Percentiles rank a stretch among this genome's conserved stretches.
Conservation (phyloP, 2,113 vertebrate genomes). For the Gorsachius goisagi region DNA sequence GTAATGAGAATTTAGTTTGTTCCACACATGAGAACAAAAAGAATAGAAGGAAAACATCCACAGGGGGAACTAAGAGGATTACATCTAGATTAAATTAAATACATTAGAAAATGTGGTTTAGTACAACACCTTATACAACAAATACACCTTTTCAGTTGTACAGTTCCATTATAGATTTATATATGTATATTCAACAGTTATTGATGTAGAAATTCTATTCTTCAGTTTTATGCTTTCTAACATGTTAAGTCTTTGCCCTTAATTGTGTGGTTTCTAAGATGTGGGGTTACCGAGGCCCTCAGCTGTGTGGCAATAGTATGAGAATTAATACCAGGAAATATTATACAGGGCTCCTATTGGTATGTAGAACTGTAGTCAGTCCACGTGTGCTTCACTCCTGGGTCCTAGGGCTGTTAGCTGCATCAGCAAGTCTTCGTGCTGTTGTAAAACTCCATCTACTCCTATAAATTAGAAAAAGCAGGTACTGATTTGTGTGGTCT, state of each 20-base stretch:
- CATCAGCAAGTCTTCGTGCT: rapidly evolving
- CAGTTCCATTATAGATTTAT: background rate
- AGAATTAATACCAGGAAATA: background rate
- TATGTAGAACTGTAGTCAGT: background rate
- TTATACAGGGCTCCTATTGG: background rate
- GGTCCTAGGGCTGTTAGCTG: background rate
- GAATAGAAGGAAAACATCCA: background rate
- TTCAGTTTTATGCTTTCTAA: background rate
- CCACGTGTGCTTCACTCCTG: background rate
- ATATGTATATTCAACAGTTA: background rate
- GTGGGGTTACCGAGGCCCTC: background rate
- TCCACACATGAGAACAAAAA: background rate
- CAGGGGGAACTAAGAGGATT: background rate
- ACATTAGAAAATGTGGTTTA: background rate
- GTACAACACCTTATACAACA: background rate
- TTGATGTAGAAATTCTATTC: background rate
- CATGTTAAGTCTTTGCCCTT: background rate
- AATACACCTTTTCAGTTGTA: background rate
- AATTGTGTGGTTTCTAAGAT: background rate
- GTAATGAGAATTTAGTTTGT: background rate
- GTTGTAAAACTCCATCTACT: background rate
- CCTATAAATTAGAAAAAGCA: background rate
- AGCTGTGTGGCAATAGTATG: background rate
- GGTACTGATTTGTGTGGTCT: background rate
- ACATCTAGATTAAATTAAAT: background rate